Conservation (phyloP, 2,797 vertebrate species). For the Leptoclinus maculatus region DNA sequence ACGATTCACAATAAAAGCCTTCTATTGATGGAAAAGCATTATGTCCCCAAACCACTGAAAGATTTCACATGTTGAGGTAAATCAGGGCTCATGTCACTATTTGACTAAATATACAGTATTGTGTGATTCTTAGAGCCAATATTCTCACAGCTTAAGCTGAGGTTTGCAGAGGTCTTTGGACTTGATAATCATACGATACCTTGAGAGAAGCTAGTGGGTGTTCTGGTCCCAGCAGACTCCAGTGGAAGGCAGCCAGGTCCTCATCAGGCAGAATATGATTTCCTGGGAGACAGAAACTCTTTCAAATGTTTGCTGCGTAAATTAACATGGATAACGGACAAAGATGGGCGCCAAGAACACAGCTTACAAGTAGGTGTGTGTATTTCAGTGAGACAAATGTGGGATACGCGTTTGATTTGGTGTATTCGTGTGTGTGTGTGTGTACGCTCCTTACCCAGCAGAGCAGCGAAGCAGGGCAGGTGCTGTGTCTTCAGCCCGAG, state of each 20-base stretch:
- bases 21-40: not conserved
- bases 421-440: not conserved
- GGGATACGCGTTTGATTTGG: not conserved
- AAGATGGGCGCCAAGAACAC: slow-evolving; percentile 8
- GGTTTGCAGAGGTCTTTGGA: not conserved
- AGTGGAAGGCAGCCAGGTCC: slow-evolving; percentile 95
- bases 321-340: not conserved
- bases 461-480: slow-evolving; percentile 92
- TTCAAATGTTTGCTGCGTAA: slow-evolving; percentile 42
- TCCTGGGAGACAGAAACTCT: slow-evolving; percentile 77
- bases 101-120: not conserved
- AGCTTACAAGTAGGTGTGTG: not conserved
- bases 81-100: not conserved
- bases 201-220: slow-evolving; percentile 95
- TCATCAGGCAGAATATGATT: slow-evolving; percentile 97
- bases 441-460: slow-evolving; percentile 84
- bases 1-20: not conserved
- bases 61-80: not conserved
- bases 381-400: not conserved
- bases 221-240: slow-evolving; percentile 95
- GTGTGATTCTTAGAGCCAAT: not conserved
- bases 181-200: slow-evolving; percentile 83
- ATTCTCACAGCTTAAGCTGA: not conserved
- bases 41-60: not conserved
- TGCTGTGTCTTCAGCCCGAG: slow-evolving; percentile 92